Evolutionary conservation across 2,797 vertebrate genomes (phyloP).

Genomic region (Lophius americanus): DNA sequence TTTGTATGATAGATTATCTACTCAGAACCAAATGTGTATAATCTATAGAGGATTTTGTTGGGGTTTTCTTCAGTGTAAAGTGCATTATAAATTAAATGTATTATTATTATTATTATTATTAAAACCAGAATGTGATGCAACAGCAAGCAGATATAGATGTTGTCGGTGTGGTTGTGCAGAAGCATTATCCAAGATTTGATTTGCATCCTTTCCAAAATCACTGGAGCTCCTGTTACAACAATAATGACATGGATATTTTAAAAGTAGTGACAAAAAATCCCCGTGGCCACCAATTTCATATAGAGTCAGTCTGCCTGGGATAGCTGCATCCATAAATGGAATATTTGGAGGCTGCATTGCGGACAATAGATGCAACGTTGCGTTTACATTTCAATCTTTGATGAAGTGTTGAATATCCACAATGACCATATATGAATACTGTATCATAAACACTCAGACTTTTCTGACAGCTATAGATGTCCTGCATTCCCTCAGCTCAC

Average conservation of each 20-base stretch:
- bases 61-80: too few relatives aligned
- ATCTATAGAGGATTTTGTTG: background rate
- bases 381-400: constrained; percentile 68
- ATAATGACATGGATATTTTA: constrained; percentile 8
- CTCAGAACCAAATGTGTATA: background rate
- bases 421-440: constrained; percentile 64
- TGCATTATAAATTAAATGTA: too few relatives aligned
- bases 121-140: constrained; percentile 49
- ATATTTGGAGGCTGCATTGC: constrained; percentile 31
- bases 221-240: background rate
- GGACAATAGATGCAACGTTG: constrained; percentile 28
- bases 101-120: too few relatives aligned
- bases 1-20: background rate
- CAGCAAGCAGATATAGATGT: constrained; percentile 37
- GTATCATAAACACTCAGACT: constrained; percentile 39
- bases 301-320: background rate
- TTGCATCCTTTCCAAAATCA: constrained; percentile 13
- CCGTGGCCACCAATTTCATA: background rate
- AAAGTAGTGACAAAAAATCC: constrained; percentile 14
- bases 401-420: constrained; percentile 54
- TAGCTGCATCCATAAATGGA: constrained; percentile 54
- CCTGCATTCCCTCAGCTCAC: constrained; percentile 59
- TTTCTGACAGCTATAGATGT: constrained; percentile 27
- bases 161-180: constrained; percentile 19
- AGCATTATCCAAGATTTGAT: constrained; percentile 33